Base-by-base conservation (phyloP, 2,113 vertebrate species). In the Elgaria multicarinata region DNA sequence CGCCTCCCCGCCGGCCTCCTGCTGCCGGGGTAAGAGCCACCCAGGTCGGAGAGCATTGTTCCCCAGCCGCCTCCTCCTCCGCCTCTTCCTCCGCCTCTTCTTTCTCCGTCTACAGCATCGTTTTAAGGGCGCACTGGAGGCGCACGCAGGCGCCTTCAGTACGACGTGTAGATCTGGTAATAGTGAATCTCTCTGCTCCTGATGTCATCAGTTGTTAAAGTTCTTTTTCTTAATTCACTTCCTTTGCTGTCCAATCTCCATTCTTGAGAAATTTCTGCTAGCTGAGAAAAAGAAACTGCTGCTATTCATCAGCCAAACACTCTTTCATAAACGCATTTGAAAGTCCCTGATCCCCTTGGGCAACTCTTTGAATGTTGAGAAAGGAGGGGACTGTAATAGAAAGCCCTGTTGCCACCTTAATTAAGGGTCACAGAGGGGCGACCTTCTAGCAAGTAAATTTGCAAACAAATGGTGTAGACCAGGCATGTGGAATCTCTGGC, bases 401-500 rank as follows among this genome's bases (percentile, higher is more conserved):
- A 75, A n/a, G 44, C 20, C 28, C n/a, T 36, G 26, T 67, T 78
- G 16, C 42, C 44, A 67, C 18, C 42, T 69, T 50, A 87, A 44
- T 64, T 67, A 50, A 46, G 69, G 72, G 26, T 53, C 62, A 67
- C 12, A 50, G 44, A 78, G 31, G 39, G 62, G 66, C 53, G n/a
- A 67, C 28, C n/a, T 12, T 74, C 33, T 67, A 67, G 50, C 22
- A 1, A 0, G 0, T 82, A 87, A 67, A 39, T 39, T 4, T 76
- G 55, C 9, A 53, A 80, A 85, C 89, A 89, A 83, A 91, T 93
- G 90, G 80, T 87, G 58, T 83, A 44, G 31, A 86, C 44, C 85
- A 62, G 58, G 58, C 16, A 62, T 22, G 58, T 62, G 58, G 58
- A 62, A 62, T 62, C 16, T 20, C 3, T 62, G 58, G 58, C 16